phyloP scores from a whole-genome alignment of 2,113 vertebrate species.

The Halichoeres trimaculatus region DNA sequence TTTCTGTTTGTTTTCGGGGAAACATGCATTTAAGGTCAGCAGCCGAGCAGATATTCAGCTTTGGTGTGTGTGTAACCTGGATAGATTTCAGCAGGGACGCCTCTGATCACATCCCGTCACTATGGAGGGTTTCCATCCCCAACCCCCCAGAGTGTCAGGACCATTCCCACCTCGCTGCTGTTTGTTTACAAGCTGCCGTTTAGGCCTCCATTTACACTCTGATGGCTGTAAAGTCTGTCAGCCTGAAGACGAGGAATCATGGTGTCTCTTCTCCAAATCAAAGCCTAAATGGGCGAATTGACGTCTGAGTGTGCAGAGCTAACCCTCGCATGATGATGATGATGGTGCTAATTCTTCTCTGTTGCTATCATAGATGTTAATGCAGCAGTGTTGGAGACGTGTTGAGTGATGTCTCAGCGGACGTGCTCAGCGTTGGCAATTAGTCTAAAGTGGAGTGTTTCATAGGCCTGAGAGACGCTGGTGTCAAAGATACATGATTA shows the following conservation, averaged over 20 bases:
- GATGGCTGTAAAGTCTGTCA: constrained; percentile 78
- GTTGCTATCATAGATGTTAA: constrained; percentile 52
- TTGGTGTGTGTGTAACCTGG: constrained; percentile 64
- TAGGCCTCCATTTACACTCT: constrained; percentile 78
- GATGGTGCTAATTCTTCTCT: constrained; percentile 13
- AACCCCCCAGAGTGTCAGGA: constrained; percentile 75
- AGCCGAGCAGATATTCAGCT: constrained; percentile 28
- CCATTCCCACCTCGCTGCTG: constrained; percentile 79
- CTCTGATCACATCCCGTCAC: constrained; percentile 77
- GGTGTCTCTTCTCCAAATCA: constrained; percentile 66
- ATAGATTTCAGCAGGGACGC: constrained; percentile 76
- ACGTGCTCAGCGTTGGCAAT: constrained; percentile 66
- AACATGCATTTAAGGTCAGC: constrained; percentile 62
- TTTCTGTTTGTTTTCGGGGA: constrained; percentile 23
- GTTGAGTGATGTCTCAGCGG: constrained; percentile 64
- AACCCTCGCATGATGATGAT: constrained; percentile 28
- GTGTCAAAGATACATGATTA: constrained; percentile 73
- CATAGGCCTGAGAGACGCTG: constrained; percentile 61
- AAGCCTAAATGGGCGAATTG: constrained; percentile 52
- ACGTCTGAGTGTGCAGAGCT: constrained; percentile 39
- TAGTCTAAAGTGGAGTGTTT: constrained; percentile 60
- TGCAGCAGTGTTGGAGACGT: constrained; percentile 48
- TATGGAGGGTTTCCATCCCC: constrained; percentile 75
- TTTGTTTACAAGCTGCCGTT: constrained; percentile 80
- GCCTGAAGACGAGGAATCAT: too few species aligned